These are phyloP conservation scores for Neostethus bicornis DNA, from an alignment of 2,797 vertebrate genomes.

Conservation along the genomic window DNA sequence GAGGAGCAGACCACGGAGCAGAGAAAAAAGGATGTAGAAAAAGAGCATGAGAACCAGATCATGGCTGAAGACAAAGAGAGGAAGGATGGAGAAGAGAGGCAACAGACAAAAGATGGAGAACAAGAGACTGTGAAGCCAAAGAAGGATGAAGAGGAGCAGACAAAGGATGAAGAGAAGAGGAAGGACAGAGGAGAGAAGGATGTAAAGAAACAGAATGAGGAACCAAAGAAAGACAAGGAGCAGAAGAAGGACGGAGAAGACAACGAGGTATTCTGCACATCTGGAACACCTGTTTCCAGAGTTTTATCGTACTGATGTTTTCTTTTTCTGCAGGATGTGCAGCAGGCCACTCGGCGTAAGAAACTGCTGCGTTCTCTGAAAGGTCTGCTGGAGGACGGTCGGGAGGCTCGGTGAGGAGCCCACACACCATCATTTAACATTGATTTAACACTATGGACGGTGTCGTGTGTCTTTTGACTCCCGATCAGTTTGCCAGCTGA, in stretches of 20 bases:
- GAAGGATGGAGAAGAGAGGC: background rate
- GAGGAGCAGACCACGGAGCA: background rate
- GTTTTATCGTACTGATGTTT: background rate
- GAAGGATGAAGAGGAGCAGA: background rate
- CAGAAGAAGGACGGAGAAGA: constrained; percentile 1
- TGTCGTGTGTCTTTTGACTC: background rate
- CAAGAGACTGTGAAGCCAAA: background rate
- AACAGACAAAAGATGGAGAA: background rate
- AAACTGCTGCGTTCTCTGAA: constrained; percentile 71
- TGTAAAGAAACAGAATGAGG: background rate
- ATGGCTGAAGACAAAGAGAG: background rate
- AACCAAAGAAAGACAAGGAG: background rate
- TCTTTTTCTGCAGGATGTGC: constrained; percentile 35
- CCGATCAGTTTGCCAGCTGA: no score
- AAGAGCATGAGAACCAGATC: background rate
- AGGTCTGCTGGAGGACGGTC: constrained; percentile 64
- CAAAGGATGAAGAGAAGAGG: background rate
- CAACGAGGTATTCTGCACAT: constrained; percentile 30
- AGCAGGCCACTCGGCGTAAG: constrained; percentile 61
- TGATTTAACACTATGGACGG: no score
- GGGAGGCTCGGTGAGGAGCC: constrained; percentile 36
- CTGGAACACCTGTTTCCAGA: background rate
- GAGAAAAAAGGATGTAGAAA: background rate
- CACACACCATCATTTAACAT: background rate
- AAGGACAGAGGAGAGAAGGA: background rate